phyloP scores from a whole-genome alignment of 1,140 invertebrate genomes.

The Zophobas morio region DNA sequence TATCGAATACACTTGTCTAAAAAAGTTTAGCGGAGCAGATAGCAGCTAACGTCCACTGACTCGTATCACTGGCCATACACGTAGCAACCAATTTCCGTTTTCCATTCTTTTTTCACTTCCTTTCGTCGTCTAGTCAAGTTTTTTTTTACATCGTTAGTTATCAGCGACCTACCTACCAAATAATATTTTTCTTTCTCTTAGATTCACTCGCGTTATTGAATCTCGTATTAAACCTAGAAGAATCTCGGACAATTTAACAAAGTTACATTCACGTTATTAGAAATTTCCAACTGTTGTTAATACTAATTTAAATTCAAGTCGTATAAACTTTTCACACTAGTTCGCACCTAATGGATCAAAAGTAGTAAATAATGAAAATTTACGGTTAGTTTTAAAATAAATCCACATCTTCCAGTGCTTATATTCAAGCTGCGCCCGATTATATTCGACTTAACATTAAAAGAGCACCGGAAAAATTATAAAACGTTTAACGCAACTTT shows the following conservation, averaged over 20 bases:
- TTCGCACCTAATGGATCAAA: constrained; percentile 34
- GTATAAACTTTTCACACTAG: constrained; percentile 3
- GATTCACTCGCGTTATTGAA: constrained; percentile 30
- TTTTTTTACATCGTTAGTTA: constrained; percentile 41
- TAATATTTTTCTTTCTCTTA: constrained; percentile 37
- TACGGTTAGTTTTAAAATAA: constrained; percentile 31
- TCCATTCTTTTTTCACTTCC: constrained; percentile 54
- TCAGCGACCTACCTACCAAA: constrained; percentile 19
- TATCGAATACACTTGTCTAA: constrained; percentile 40
- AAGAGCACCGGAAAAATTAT: constrained; percentile 22
- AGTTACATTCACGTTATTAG: background rate
- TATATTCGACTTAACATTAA: constrained; percentile 23
- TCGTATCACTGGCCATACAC: constrained; percentile 55
- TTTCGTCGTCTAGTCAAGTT: constrained; percentile 44
- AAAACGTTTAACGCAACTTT: constrained; percentile 30
- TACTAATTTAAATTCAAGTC: constrained; percentile 32
- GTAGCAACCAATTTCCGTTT: constrained; percentile 58
- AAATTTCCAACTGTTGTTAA: constrained; percentile 1
- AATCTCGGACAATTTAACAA: constrained; percentile 11
- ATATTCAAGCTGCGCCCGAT: constrained; percentile 17
- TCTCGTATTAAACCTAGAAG: constrained; percentile 7
- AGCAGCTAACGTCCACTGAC: constrained; percentile 51
- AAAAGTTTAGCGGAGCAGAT: constrained; percentile 48
- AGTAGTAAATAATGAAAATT: constrained; percentile 28
- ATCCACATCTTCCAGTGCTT: constrained; percentile 8